These are phyloP conservation scores for Takifugu bimaculatus DNA, from an alignment of 2,113 vertebrate genomes.

Conservation along the genomic window DNA sequence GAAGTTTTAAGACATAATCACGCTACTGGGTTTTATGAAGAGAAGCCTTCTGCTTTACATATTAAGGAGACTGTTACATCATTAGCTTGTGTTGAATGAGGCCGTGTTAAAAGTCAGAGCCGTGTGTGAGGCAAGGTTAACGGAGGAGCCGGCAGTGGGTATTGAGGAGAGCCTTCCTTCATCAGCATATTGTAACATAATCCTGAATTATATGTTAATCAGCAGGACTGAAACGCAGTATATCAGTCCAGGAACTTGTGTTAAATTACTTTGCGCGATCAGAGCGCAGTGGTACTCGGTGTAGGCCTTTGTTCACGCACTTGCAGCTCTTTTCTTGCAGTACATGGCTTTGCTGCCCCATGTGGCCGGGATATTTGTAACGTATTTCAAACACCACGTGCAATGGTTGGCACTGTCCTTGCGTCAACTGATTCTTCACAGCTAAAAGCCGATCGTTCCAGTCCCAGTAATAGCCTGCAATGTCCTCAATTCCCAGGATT, in stretches of 20 bases:
- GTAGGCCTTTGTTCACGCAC: slow-evolving; percentile 59
- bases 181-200: slow-evolving; percentile 64
- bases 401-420: slow-evolving; percentile 24
- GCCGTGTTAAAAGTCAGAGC: slow-evolving; percentile 61
- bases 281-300: slow-evolving; percentile 44
- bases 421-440: neutral
- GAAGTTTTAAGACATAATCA: slow-evolving; percentile 66
- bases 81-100: slow-evolving; percentile 65
- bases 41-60: slow-evolving; percentile 72
- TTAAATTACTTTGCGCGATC: slow-evolving; percentile 51
- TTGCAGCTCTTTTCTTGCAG: slow-evolving; percentile 51
- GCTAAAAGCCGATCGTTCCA: neutral
- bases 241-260: slow-evolving; percentile 51
- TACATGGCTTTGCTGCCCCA: slow-evolving; percentile 59
- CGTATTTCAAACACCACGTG: slow-evolving; percentile 32
- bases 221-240: slow-evolving; percentile 49
- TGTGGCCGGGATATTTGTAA: slow-evolving; percentile 43
- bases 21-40: slow-evolving; percentile 61
- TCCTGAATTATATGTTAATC: slow-evolving; percentile 72
- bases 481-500: no score
- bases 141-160: slow-evolving; percentile 33
- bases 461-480: neutral
- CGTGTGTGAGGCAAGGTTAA: slow-evolving; percentile 62
- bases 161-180: slow-evolving; percentile 44
- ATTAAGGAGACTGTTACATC: slow-evolving; percentile 74